Base-by-base conservation (phyloP, 2,113 vertebrate genomes). In the Ifrita kowaldi region DNA sequence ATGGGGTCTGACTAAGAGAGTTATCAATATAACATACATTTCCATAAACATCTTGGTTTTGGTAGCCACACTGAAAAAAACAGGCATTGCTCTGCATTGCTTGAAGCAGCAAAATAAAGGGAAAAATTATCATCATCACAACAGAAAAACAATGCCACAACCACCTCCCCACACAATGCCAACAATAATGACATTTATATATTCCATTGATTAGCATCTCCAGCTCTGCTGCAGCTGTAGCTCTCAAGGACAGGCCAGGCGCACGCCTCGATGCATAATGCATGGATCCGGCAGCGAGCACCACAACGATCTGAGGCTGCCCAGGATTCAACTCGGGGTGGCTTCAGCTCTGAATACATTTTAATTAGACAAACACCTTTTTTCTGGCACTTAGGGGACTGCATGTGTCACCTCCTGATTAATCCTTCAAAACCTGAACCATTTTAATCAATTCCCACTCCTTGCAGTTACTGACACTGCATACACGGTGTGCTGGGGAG, bases 301-400 rank as follows among this genome's bases (percentile, higher is more conserved):
- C 3, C 1, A 60, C 21, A 63, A 41, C 1, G n/a, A 93, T 63
- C 81, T 84, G 81, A 83, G 57, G 88, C 85, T 95, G 93, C 83
- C 1, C 6, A 44, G 88, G 89, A 77, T 70, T 84, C 83, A 87
- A 60, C 79, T 94, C 39, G 3, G 86, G 76, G 28, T 55, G 68
- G 75, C 79, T 96, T 96, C 90, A 80, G 90, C 95, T 96, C 93
- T 84, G 93, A 97, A 94, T 92, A 97, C 33, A 97, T 93, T 96
- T 94, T 94, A 95, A 96, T 97, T 96, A 97, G 95, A 90, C 76
- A 95, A 96, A 96, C 94, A 93, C 88, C 70, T 95, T 96, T 93
- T 56, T 85, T 57, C 77, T 89, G 84, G 90, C 87, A 92, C 90
- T 95, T 84, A 52, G 44, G 90, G 87, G 88, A 91, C 90, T 63